Conservation (phyloP, 2,888 invertebrate genomes). For the Danaus chrysippus region DNA sequence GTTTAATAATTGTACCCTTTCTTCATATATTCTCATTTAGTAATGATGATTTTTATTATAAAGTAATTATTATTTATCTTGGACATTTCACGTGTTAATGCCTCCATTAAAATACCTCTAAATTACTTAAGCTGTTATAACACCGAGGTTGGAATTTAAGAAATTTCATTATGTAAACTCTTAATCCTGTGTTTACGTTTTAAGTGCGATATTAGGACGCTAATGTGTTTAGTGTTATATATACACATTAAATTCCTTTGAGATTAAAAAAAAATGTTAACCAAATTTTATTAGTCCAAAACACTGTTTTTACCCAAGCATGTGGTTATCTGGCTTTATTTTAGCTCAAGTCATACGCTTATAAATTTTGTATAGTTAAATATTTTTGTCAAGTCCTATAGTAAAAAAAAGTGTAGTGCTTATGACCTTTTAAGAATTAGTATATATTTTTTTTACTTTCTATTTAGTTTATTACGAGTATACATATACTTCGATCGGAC, state of each 20-base stretch:
- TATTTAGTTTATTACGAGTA: too few species aligned
- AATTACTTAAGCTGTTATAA: conserved; percentile 25
- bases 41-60: background rate
- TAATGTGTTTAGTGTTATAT: background rate
- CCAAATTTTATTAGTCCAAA: too few species aligned
- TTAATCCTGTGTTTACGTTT: conserved; percentile 23
- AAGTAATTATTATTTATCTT: conserved; percentile 7
- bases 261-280: too few species aligned
- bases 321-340: too few species aligned
- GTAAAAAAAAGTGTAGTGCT: too few species aligned
- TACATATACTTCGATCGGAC: too few species aligned
- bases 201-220: conserved; percentile 9
- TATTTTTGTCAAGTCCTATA: too few species aligned
- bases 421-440: too few species aligned
- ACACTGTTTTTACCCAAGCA: too few species aligned
- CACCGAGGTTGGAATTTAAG: conserved; percentile 24
- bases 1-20: background rate
- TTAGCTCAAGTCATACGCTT: too few species aligned
- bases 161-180: conserved; percentile 29
- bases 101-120: conserved; percentile 34
- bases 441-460: too few species aligned
- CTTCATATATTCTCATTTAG: background rate
- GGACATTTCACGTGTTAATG: conserved; percentile 27
- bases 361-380: too few species aligned
- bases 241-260: background rate